Percentiles rank a stretch among this genome's conserved stretches.
These are phyloP conservation scores for Tipula helvola DNA, from an alignment of 2,888 invertebrate genomes.

Conservation along the genomic window DNA sequence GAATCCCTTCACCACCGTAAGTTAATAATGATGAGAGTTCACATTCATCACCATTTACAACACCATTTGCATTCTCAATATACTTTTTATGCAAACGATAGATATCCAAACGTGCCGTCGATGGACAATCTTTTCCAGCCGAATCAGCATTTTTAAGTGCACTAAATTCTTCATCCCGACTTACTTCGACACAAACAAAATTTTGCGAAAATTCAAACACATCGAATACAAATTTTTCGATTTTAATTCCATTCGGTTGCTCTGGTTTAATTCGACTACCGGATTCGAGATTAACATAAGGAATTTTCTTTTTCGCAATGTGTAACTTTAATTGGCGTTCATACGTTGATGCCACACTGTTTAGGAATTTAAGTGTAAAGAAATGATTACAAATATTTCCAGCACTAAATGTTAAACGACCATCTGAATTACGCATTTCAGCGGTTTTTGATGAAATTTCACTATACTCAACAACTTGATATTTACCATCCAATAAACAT, in stretches of 20 bases:
- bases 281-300: constrained; percentile 55
- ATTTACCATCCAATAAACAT: constrained; percentile 80
- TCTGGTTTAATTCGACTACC: constrained; percentile 63
- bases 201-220: constrained; percentile 88
- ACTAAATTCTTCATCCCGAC: constrained; percentile 88
- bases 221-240: constrained; percentile 99
- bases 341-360: constrained; percentile 53
- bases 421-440: constrained; percentile 61
- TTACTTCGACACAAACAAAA: constrained; percentile 87
- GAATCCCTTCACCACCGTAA: constrained; percentile 80
- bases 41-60: constrained; percentile 52
- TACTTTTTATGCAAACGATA: constrained; percentile 65
- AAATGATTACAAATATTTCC: constrained; percentile 99
- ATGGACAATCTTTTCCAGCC: constrained; percentile 80
- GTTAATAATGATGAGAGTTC: constrained; percentile 88
- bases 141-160: constrained; percentile 90
- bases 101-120: constrained; percentile 70
- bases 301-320: constrained; percentile 95
- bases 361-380: constrained; percentile 78
- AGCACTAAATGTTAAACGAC: constrained; percentile 77
- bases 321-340: constrained; percentile 76
- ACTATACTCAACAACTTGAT: constrained; percentile 93
- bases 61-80: constrained; percentile 70
- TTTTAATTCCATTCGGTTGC: constrained; percentile 89
- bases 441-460: constrained; percentile 85